These are phyloP conservation scores for Mesocentrotus franciscanus DNA, from an alignment of 53 echinoderm and acorn worm species.

Conservation along the genomic window DNA sequence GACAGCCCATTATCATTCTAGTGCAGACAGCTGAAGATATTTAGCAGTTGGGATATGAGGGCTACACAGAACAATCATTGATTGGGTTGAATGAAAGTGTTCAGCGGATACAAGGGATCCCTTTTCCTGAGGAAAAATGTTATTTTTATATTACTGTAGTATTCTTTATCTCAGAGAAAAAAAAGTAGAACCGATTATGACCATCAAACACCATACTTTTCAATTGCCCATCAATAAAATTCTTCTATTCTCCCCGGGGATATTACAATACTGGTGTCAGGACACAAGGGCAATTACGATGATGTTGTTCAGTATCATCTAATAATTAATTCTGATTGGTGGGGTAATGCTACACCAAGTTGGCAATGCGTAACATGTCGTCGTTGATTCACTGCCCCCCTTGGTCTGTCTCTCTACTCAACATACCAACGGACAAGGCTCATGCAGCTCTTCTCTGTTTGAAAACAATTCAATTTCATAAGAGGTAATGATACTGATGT, in stretches of 20 bases:
- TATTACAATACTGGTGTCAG: background rate
- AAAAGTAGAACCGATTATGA: no score
- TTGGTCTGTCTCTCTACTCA: constrained; percentile 1
- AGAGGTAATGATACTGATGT: background rate
- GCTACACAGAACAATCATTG: background rate
- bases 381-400: background rate
- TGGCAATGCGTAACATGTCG: background rate
- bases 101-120: no score
- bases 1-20: background rate
- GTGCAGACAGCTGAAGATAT: background rate
- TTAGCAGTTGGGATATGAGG: background rate
- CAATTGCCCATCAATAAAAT: background rate
- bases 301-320: background rate
- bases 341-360: constrained; percentile 12
- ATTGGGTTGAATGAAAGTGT: no score
- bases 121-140: no score
- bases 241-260: background rate
- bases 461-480: background rate
- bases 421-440: background rate
- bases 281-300: background rate
- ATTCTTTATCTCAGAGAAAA: no score
- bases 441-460: background rate
- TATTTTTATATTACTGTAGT: no score
- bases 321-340: background rate
- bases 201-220: background rate